Conservation (phyloP, 2,797 vertebrate species). For the Bufotes viridis region DNA sequence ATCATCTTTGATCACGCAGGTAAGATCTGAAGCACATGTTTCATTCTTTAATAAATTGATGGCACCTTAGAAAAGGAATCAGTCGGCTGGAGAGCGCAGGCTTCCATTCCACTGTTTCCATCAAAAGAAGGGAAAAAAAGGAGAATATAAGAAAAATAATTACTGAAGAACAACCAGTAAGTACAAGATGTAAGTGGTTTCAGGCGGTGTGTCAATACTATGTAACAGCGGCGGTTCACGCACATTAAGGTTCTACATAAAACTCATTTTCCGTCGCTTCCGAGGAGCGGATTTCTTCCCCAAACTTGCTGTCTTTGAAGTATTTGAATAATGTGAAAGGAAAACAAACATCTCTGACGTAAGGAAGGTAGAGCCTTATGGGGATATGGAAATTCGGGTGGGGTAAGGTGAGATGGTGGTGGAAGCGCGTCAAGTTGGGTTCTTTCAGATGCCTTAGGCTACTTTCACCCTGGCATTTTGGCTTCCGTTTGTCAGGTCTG, state of each 20-base stretch:
- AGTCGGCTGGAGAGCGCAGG: slow-evolving; percentile 20
- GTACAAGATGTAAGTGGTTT: slow-evolving; percentile 57
- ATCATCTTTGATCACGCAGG: slow-evolving; percentile 59
- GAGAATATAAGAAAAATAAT: slow-evolving; percentile 52
- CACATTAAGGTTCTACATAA: slow-evolving; percentile 49
- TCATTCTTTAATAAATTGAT: slow-evolving; percentile 58
- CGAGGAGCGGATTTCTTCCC: slow-evolving; percentile 41
- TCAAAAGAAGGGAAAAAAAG: slow-evolving; percentile 44
- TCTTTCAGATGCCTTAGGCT: background rate
- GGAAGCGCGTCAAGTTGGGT: slow-evolving; percentile 7
- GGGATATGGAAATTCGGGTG: slow-evolving; percentile 19
- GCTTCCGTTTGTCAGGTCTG: no score
- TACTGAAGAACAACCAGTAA: slow-evolving; percentile 52
- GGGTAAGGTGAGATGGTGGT: background rate
- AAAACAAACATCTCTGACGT: slow-evolving; percentile 53
- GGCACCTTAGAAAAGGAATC: slow-evolving; percentile 49
- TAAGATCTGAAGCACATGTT: slow-evolving; percentile 58
- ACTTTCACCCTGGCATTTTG: no score
- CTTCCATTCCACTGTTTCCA: slow-evolving; percentile 20
- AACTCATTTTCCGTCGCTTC: slow-evolving; percentile 49
- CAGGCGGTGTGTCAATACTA: slow-evolving; percentile 51
- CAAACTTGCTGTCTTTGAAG: slow-evolving; percentile 57
- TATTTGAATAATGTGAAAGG: slow-evolving; percentile 47
- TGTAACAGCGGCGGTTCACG: slow-evolving; percentile 38
- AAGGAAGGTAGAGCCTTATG: slow-evolving; percentile 26